Evolutionary conservation across 2,888 invertebrate genomes (phyloP).

Genomic region (Stenotaenia linearis): DNA sequence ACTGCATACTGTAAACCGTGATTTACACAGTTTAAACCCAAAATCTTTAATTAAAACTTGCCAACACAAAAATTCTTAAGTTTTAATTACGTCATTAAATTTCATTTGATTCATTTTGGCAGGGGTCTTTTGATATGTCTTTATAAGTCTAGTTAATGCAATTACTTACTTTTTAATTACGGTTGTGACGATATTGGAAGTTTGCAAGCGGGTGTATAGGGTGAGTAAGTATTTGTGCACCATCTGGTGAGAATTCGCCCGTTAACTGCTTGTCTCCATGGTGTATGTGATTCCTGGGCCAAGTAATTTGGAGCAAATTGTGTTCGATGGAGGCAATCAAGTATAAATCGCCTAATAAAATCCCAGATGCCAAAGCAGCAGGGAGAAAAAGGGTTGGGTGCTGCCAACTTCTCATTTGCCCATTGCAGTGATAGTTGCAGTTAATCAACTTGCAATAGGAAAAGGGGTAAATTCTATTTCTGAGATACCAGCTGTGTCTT

Average conservation of each 20-base stretch:
- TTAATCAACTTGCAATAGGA: conserved; percentile 26
- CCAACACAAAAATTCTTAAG: neutral
- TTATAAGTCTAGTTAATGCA: conserved; percentile 18
- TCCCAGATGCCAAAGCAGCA: conserved; percentile 26
- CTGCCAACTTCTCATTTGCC: conserved; percentile 24
- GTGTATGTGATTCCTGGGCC: conserved; percentile 21
- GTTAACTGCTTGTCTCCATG: conserved; percentile 24
- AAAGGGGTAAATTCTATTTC: conserved; percentile 21
- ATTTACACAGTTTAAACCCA: neutral
- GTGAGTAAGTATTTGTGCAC: conserved; percentile 15
- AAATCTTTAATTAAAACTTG: neutral
- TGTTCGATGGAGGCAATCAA: conserved; percentile 26
- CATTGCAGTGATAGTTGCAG: conserved; percentile 11
- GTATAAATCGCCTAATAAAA: conserved; percentile 26
- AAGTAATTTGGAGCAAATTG: conserved; percentile 26
- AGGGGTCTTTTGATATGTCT: neutral
- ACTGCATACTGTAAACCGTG: neutral
- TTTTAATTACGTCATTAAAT: conserved; percentile 2
- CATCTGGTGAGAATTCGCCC: conserved; percentile 26
- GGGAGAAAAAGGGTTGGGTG: conserved; percentile 11
- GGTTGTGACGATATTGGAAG: conserved; percentile 6
- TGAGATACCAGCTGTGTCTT: neutral
- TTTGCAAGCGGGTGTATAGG: neutral
- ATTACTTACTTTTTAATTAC: conserved; percentile 23
- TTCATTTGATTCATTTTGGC: conserved; percentile 1